Evolutionary conservation across 37 sponge, comb jelly and placozoan species (phyloP), one percentile per base, ranked within the genome.

Genomic region (Diacarnus erythraeanus): DNA sequence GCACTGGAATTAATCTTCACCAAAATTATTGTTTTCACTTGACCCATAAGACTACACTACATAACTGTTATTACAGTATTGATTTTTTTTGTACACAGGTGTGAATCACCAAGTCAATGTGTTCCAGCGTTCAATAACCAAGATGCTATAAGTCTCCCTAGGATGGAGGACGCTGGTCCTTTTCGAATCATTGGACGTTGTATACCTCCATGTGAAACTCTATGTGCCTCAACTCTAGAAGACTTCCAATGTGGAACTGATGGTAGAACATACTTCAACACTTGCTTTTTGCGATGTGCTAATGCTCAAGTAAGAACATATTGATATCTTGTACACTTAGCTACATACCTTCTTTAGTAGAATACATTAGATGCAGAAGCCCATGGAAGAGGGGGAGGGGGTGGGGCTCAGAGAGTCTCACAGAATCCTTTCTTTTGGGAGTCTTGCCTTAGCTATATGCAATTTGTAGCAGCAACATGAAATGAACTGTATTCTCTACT

Each of bases 191-290:
- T 18, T 0, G 87, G 87, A 22, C 33, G 59, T 34, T 87, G 87
- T 54, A 33, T 67, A 20, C 20, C 63, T 59, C 81, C 87, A 41
- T 87, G 87, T 57, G 31, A 64, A 34, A 31, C 61, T 27, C 47
- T n/a, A 30, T 85, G 86, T 85, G 68, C 31, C 26, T 15, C 18
- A 22, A 10, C 27, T 1, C 35, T 39, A 1, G 33, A 36, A 21
- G 35, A 40, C 59, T 57, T 76, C n/a, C 57, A 75, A 41, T 83
- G 84, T 68, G 87, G 87, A 15, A 65, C 66, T 1, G 75, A 80
- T 69, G 87, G 81, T 0, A 34, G 59, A 4, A 87, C 81, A 21
- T 87, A 87, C 47, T 25, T 12, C 36, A 80, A 87, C 68, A 30
- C 69, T 3, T 87, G 87, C 71, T 73, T 59, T 59, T 38, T 58